These are phyloP conservation scores for Drosophila insularis DNA, from an alignment of 1,140 invertebrate genomes.

Conservation along the genomic window DNA sequence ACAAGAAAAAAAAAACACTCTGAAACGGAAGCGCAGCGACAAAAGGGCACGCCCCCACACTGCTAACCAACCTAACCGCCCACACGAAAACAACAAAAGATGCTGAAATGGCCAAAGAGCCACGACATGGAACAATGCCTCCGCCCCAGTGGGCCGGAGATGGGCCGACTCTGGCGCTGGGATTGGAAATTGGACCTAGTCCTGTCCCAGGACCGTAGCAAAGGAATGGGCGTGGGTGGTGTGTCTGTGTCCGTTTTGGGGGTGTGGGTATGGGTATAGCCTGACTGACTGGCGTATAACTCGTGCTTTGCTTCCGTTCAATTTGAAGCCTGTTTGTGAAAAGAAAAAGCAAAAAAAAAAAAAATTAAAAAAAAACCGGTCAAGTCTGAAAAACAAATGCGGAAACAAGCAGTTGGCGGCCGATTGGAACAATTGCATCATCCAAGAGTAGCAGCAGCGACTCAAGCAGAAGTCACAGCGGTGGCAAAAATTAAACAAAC, in stretches of 20 bases:
- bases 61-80: conserved; percentile 14
- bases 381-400: conserved; percentile 60
- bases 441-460: conserved; percentile 16
- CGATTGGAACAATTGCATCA: conserved; percentile 73
- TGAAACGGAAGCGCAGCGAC: conserved; percentile 73
- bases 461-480: conserved; percentile 52
- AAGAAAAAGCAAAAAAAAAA: conserved; percentile 36
- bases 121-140: conserved; percentile 77
- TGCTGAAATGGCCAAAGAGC: conserved; percentile 63
- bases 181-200: conserved; percentile 28
- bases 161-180: neutral
- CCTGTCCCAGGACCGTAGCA: no score
- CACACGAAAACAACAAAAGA: conserved; percentile 67
- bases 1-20: conserved; percentile 37
- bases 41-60: conserved; percentile 56
- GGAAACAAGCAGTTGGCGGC: conserved; percentile 76
- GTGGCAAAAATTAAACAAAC: conserved; percentile 79
- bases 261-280: conserved; percentile 15
- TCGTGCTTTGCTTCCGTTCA: conserved; percentile 75
- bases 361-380: conserved; percentile 3
- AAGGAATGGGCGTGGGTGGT: no score
- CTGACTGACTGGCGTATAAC: conserved; percentile 55
- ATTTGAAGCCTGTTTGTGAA: conserved; percentile 77
- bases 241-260: no score
- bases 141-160: conserved; percentile 49